Evolutionary conservation across 2,113 vertebrate species (phyloP).

Genomic region (Archocentrus centrarchus): DNA sequence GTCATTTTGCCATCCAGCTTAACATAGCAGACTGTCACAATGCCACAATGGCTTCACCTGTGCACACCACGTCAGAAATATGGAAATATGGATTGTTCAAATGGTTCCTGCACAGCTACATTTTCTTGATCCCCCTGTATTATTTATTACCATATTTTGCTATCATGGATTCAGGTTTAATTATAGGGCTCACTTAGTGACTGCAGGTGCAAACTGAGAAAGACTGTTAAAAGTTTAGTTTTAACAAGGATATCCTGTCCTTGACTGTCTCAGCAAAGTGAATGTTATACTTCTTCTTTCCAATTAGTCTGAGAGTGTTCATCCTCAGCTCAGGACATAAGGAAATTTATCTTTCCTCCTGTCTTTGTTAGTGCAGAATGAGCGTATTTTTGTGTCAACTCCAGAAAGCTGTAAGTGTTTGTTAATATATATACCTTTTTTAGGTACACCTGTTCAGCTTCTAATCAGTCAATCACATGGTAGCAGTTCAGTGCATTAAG

Average conservation of each 20-base stretch:
- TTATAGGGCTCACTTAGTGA: background rate
- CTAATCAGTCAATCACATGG: background rate
- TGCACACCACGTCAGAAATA: background rate
- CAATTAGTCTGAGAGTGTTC: background rate
- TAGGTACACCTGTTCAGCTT: background rate
- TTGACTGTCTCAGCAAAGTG: background rate
- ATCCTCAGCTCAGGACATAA: background rate
- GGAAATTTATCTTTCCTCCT: background rate
- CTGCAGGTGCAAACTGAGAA: background rate
- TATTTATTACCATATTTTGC: background rate
- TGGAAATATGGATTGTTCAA: background rate
- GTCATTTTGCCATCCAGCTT: background rate
- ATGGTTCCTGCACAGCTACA: background rate
- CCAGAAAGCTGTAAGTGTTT: background rate
- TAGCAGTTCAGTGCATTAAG: background rate
- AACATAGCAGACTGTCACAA: background rate
- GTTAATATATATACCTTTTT: background rate
- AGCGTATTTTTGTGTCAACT: background rate
- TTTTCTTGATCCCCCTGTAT: background rate
- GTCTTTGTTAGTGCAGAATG: background rate
- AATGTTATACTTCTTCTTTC: background rate
- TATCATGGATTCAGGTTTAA: background rate
- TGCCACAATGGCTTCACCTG: too few relatives aligned
- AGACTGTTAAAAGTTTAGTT: conserved; percentile 7
- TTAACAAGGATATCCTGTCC: background rate